Base-by-base conservation (phyloP, 2,888 invertebrate species). In the Endomychus coccineus region DNA sequence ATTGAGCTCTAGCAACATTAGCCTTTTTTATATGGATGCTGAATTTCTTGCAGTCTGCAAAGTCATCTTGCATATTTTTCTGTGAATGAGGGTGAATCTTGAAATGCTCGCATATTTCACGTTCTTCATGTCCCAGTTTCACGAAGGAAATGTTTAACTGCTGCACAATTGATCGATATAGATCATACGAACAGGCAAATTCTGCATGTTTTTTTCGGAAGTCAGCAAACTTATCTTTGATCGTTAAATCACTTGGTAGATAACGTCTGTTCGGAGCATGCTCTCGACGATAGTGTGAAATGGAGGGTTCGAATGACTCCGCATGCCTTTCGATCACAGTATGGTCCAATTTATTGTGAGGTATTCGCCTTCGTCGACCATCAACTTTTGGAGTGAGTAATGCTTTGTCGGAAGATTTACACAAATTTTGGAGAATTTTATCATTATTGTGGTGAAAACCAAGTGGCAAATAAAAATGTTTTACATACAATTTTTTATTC, bases 131-230 rank as follows among this genome's bases (percentile, higher is more conserved):
- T n/a, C 33, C 33, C 13, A 39, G 16, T 23, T 28, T 28, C 3
- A 30, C 25, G 14, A 34, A 39, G 2, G 28, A 34, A 15, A 39
- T 39, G 15, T 39, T 39, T 4, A 29, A 14, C 12, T 23, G 24
- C 4, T 17, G 11, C 10, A 39, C 13, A 25, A 34, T 16, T 13
- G 2, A 14, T 7, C 39, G 27, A 25, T 39, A 39, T 9, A 25
- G 17, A 24, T 37, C 33, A 23, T 39, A 39, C 2, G 15, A 25
- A 32, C 11, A 37, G 9, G 17, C 9, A 3, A 12, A 7, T 9
- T 3, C n/a, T 34, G 19, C 10, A 16, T 30, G 4, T 9, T 22
- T 40, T 13, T 23, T 16, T 3, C 14, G 10, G 27, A 40, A 40
- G 27, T 35, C 31, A 3, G 15, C 15, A 22, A 30, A 25, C 39